phyloP scores from a whole-genome alignment of 2,113 vertebrate genomes.

The Petaurus breviceps region DNA sequence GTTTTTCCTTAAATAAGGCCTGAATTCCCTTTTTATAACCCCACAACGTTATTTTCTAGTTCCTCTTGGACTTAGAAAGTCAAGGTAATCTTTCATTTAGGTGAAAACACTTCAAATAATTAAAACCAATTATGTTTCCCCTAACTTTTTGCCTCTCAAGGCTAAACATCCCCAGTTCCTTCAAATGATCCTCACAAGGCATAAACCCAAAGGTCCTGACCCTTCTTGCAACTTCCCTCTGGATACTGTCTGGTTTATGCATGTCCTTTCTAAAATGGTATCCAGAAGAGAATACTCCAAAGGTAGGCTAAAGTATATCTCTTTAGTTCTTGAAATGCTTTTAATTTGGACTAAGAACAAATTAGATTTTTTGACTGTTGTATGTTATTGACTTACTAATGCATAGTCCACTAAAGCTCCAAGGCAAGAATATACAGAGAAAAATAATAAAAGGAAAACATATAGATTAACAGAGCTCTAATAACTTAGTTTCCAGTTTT shows the following conservation, averaged over 20 bases:
- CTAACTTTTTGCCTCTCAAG: neutral
- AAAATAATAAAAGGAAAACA: neutral
- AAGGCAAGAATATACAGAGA: neutral
- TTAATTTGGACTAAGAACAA: neutral
- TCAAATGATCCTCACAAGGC: neutral
- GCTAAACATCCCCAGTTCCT: neutral
- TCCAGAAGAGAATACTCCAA: neutral
- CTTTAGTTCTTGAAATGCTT: neutral
- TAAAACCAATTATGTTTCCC: neutral
- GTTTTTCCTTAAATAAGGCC: neutral
- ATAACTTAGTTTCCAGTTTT: neutral
- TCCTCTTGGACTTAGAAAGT: neutral
- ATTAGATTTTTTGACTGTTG: neutral
- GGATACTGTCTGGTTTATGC: neutral
- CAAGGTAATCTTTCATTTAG: neutral
- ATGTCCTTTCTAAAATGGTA: neutral
- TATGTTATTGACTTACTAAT: neutral
- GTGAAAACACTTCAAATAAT: neutral
- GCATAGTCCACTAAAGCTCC: neutral
- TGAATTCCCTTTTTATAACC: neutral
- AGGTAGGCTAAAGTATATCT: neutral
- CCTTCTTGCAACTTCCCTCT: neutral
- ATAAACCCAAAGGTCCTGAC: neutral
- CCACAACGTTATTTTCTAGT: neutral
- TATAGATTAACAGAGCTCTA: neutral